Evolutionary conservation across 2,797 vertebrate genomes (phyloP).

Genomic region (Bovichtus variegatus): DNA sequence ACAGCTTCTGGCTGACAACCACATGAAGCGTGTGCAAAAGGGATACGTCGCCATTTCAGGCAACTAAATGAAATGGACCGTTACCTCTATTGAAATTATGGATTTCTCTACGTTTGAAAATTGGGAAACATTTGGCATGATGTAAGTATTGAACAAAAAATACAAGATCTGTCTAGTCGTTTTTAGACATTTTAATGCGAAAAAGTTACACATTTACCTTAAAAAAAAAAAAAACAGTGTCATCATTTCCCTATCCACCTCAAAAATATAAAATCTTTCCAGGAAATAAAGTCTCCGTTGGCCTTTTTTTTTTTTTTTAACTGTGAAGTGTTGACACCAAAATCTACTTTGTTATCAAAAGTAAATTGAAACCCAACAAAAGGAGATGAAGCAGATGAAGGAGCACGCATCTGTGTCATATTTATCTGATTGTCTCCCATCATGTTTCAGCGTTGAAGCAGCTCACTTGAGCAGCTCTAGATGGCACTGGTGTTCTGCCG

Average conservation of each 20-base stretch:
- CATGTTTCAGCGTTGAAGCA: neutral
- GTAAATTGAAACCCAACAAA: neutral
- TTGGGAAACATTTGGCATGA: too few relatives aligned
- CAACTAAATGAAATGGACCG: too few relatives aligned
- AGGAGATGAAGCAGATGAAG: neutral
- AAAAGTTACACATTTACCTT: too few relatives aligned
- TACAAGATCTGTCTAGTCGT: too few relatives aligned
- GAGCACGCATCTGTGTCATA: too few relatives aligned
- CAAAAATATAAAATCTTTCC: neutral
- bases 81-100: too few relatives aligned
- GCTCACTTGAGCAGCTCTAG: slow-evolving; percentile 48
- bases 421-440: neutral
- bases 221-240: neutral
- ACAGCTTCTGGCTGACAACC: too few relatives aligned
- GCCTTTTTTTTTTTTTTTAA: neutral
- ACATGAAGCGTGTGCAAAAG: too few relatives aligned
- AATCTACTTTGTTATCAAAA: neutral
- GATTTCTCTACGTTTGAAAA: too few relatives aligned
- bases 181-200: too few relatives aligned
- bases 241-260: neutral
- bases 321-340: neutral
- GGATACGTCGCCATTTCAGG: too few relatives aligned
- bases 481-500: slow-evolving; percentile 47
- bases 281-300: neutral
- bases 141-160: too few relatives aligned